Conservation (phyloP, 2,113 vertebrate species). For the Corythornis vintsioides region DNA sequence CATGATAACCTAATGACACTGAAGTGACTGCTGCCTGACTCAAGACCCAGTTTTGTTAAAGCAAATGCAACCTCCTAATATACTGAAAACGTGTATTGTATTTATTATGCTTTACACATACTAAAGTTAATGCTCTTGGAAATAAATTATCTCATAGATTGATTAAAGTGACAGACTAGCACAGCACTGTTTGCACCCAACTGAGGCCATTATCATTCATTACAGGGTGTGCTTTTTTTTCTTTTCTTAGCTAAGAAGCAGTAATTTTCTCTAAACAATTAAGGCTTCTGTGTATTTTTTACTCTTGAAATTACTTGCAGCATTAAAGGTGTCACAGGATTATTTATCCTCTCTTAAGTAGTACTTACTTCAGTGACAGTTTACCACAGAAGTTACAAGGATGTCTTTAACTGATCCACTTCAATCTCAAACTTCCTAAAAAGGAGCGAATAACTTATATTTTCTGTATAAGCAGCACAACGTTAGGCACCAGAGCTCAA, state of each 20-base stretch:
- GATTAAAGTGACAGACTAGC: slow-evolving; percentile 44
- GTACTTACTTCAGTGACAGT: slow-evolving; percentile 16
- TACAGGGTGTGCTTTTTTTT: neutral
- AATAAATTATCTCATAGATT: slow-evolving; percentile 42
- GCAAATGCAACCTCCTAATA: neutral
- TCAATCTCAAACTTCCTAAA: neutral
- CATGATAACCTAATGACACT: neutral
- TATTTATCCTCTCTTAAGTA: slow-evolving; percentile 23
- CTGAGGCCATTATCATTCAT: slow-evolving; percentile 49
- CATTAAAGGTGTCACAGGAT: slow-evolving; percentile 12
- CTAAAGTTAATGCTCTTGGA: slow-evolving; percentile 14
- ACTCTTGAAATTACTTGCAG: slow-evolving; percentile 38
- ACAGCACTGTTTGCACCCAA: slow-evolving; percentile 26
- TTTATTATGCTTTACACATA: slow-evolving; percentile 34
- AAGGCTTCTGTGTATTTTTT: slow-evolving; percentile 1
- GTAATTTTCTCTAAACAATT: slow-evolving; percentile 53
- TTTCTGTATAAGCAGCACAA: too few relatives aligned
- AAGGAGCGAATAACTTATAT: neutral
- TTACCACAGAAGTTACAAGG: neutral
- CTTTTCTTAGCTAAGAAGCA: slow-evolving; percentile 36
- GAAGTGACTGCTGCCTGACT: neutral
- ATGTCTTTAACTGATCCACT: neutral
- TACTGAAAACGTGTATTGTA: neutral
- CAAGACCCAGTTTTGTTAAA: neutral
- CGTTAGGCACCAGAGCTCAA: neutral